A percentile compares a stretch with the other conserved stretches of the same genome.
Conservation (phyloP, 2,797 vertebrate species). For the Otus scops region DNA sequence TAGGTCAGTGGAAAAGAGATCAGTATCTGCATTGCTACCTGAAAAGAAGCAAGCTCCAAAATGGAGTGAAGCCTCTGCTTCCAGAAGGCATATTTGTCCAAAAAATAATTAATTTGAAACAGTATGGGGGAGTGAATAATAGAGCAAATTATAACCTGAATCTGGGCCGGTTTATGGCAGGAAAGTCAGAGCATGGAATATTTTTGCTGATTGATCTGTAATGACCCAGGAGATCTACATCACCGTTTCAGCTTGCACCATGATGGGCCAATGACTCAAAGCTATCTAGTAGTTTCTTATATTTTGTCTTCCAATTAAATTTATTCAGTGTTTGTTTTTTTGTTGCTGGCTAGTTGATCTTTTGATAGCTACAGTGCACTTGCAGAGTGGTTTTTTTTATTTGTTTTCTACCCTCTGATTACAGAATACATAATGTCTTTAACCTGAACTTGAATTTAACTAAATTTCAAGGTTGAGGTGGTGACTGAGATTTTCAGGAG, state of each 20-base stretch:
- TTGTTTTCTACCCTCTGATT: not conserved
- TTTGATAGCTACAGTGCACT: not conserved
- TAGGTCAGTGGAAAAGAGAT: conserved; percentile 60
- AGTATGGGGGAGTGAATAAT: not conserved
- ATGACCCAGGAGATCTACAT: not conserved
- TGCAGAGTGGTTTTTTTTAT: not conserved
- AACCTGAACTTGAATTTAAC: not conserved
- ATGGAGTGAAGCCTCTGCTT: not conserved
- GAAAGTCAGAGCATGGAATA: not conserved
- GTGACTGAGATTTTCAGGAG: not conserved
- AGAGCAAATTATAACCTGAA: not conserved
- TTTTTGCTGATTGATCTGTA: not conserved
- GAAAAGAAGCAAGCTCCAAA: conserved; percentile 4
- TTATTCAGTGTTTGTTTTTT: not conserved
- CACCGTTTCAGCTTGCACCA: accelerated
- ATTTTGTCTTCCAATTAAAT: not conserved
- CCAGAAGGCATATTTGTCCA: not conserved
- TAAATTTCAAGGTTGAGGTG: not conserved
- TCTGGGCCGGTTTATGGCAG: not conserved
- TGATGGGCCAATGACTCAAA: not conserved
- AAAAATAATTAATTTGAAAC: not conserved
- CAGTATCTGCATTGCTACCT: conserved; percentile 40
- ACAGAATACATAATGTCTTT: not conserved
- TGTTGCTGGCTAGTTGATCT: not conserved
- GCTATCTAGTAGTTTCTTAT: not conserved